Evolutionary conservation across 2,888 invertebrate genomes (phyloP), one percentile per base, ranked within the genome.

Genomic region (Drosophila mettleri): DNA sequence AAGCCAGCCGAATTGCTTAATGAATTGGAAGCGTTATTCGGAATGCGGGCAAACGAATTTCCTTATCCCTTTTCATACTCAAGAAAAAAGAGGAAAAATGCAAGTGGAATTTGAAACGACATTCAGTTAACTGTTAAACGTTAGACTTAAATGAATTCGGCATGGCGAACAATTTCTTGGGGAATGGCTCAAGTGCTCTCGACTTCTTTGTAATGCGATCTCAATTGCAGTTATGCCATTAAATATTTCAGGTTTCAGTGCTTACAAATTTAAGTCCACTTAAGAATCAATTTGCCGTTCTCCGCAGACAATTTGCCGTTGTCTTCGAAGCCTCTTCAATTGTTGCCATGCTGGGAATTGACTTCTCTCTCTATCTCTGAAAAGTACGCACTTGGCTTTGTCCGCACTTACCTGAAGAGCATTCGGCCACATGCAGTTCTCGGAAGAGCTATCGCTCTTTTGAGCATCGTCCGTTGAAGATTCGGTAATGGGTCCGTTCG

Each of bases 321-420:
- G 34, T 7, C 6, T 18, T 10, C 22, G 6, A 34, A 24, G 20
- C 8, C 49, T 12, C 29, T 53, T n/a, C n/a, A n/a, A 1, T 39
- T 39, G 46, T 20, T 48, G 29, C 46, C 31, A 20, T 31, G 27
- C 5, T 1, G 0, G 16, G 12, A 45, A 16, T 27, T 6, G 8
- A 22, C 4, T 43, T n/a, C n/a, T n/a, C n/a, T 43, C 14, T 14
- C 24, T n/a, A 8, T n/a, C n/a, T 43, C 14, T 14, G 1, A 24
- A 43, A 43, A 4, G 3, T 1, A n/a, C 7, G 8, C 1, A 3
- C 33, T 31, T 53, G 8, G 29, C 10, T 16, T 2, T 8, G 7
- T 16, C 38, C 59, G 92, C 93, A 97, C 97, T 92, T 93, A 97
- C 97, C 96, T 97, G 96, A 77, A 97, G 93, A 58, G 95, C 94